Conservation (phyloP, 1,140 invertebrate species). For the Drosophila virilis region DNA sequence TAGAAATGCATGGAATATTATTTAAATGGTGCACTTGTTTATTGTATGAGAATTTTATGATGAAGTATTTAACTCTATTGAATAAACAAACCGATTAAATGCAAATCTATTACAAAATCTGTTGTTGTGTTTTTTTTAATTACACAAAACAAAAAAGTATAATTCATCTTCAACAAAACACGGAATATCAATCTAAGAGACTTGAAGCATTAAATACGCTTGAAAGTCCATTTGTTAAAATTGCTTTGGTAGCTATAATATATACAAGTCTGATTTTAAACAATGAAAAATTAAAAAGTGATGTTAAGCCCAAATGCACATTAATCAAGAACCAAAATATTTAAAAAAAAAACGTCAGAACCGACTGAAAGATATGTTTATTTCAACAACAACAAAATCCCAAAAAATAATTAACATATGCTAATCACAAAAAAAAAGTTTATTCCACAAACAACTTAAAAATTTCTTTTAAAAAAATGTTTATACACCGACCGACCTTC, state of each 20-base stretch:
- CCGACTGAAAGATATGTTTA: neutral
- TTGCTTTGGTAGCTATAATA: neutral
- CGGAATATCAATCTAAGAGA: too few relatives aligned
- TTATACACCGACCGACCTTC: conserved; percentile 40
- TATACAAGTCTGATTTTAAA: neutral
- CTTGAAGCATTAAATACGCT: neutral
- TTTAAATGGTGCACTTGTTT: neutral
- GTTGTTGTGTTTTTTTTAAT: too few relatives aligned
- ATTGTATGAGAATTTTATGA: neutral
- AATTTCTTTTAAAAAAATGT: conserved; percentile 22
- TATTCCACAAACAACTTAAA: conserved; percentile 4
- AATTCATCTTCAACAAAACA: neutral
- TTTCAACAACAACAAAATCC: too few relatives aligned
- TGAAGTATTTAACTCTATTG: neutral
- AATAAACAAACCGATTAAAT: neutral
- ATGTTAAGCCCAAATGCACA: neutral
- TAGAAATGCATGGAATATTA: conserved; percentile 9
- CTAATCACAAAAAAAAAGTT: neutral
- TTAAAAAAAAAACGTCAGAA: too few relatives aligned
- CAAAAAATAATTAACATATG: conserved; percentile 17
- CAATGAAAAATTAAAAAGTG: neutral
- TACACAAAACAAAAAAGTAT: neutral
- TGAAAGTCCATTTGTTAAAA: neutral
- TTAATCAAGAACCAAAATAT: neutral
- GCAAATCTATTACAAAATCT: too few relatives aligned